Percentiles rank a stretch among this genome's conserved stretches.
Conservation (phyloP, 2,888 invertebrate genomes). For the Ichneumoninae sp. region DNA sequence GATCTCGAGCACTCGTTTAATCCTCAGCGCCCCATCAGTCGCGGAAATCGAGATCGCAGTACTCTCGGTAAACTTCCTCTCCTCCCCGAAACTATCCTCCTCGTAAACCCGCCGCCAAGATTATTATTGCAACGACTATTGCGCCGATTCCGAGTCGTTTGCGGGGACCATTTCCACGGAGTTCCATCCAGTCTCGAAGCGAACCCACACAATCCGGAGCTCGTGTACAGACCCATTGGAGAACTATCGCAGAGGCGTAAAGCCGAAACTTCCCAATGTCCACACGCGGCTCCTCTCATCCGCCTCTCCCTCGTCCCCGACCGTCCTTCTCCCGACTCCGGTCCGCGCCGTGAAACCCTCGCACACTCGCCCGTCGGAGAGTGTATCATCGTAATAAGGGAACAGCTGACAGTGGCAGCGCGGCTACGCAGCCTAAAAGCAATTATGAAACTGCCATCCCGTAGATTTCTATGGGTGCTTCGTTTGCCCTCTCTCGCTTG, state of each 20-base stretch:
- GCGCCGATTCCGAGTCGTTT: conserved; percentile 21
- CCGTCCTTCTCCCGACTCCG: background rate
- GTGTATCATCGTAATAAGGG: conserved; percentile 78
- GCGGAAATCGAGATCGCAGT: background rate
- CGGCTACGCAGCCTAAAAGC: conserved; percentile 74
- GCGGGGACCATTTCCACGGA: conserved; percentile 4
- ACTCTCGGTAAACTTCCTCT: background rate
- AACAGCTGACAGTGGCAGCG: conserved; percentile 80
- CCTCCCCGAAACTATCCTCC: conserved; percentile 11
- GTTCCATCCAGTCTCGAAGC: background rate
- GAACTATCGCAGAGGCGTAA: conserved; percentile 25
- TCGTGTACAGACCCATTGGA: conserved; percentile 16
- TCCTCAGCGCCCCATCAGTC: no score
- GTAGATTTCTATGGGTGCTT: conserved; percentile 71
- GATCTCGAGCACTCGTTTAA: no score
- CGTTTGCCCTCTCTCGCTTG: conserved; percentile 41
- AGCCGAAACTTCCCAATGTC: conserved; percentile 38
- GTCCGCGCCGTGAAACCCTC: conserved; percentile 20
- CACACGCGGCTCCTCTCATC: conserved; percentile 24
- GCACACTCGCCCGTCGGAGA: conserved; percentile 49
- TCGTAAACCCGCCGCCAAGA: conserved; percentile 7
- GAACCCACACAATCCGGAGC: background rate
- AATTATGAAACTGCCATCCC: conserved; percentile 77
- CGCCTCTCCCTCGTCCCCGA: background rate
- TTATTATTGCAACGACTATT: conserved; percentile 35